These are phyloP conservation scores for Periophthalmus magnuspinnatus DNA, from an alignment of 2,797 vertebrate genomes.

Conservation along the genomic window DNA sequence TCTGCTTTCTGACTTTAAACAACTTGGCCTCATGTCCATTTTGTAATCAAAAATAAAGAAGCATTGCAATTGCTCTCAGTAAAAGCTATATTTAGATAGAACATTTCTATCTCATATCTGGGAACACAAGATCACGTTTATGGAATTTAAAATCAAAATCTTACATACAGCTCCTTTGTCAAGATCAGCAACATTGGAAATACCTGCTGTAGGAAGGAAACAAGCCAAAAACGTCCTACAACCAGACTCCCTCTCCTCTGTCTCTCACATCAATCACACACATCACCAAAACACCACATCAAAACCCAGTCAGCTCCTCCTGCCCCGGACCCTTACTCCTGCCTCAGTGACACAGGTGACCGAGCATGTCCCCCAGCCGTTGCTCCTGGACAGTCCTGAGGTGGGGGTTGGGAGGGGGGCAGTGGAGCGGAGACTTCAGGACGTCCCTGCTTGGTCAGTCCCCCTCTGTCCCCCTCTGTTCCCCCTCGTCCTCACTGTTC, in stretches of 20 bases:
- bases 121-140: no score
- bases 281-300: constrained; percentile 12
- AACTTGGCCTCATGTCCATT: no score
- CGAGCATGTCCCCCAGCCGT: constrained; percentile 43
- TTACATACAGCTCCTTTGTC: no score
- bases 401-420: constrained; percentile 55
- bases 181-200: background rate
- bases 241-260: constrained; percentile 2
- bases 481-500: constrained; percentile 77
- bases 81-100: no score
- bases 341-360: constrained; percentile 55
- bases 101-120: no score
- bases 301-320: constrained; percentile 26
- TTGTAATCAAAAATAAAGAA: no score
- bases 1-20: no score
- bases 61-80: no score
- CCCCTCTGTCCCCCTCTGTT: constrained; percentile 30
- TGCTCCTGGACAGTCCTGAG: constrained; percentile 50
- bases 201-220: background rate
- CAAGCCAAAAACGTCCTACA: background rate
- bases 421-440: constrained; percentile 68
- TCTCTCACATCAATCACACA: constrained; percentile 31
- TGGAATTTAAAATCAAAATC: no score
- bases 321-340: constrained; percentile 31
- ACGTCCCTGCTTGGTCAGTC: constrained; percentile 61